Base-by-base conservation (phyloP, 2,113 vertebrate species). In the Siniperca chuatsi region DNA sequence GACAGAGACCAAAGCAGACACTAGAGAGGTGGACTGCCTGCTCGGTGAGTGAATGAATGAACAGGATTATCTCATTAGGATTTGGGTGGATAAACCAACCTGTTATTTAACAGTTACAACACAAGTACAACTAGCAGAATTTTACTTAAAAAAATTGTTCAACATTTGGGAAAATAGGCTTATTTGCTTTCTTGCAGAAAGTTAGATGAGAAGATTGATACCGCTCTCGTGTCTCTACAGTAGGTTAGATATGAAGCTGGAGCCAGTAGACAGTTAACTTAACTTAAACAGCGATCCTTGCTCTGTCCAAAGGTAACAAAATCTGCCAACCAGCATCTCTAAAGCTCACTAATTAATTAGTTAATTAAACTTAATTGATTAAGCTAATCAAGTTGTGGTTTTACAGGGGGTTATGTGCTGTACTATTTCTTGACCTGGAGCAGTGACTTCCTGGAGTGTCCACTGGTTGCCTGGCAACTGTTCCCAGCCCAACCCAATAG, bases 1-100 rank as follows among this genome's bases (percentile, higher is more conserved):
- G 87, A 89, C 76, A 4, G 92, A 89, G 55, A 69, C 61, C 0
- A 60, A 81, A 4, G 65, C 77, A 7, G 29, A 89, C 37, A 82
- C 82, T 0, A 40, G 57, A 69, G 37, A 87, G 40, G 92, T 93
- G 64, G 20, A 87, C 1, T 95, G 94, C 29, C 2, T 9, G 16
- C 29, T 89, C 0, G 90, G 93, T 94, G 89, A 93, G 93, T 86
- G 62, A 68, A 23, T 57, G 15, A 40, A 69, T 44, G 29, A 29
- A 54, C 52, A 54, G 50, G 50, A 52, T 20, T 48, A 48, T 6
- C 6, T 52, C 3, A 16, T 52, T 20, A 20, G 16, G 52, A 16
- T 40, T 21, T 46, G 15, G 9, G 18, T 78, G 68, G 4, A 58
- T 10, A 42, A 80, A 76, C 11, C 16, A 20, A 71, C 20, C 8